Conservation (phyloP, 2,797 vertebrate species). For the Acanthurus lineatus region DNA sequence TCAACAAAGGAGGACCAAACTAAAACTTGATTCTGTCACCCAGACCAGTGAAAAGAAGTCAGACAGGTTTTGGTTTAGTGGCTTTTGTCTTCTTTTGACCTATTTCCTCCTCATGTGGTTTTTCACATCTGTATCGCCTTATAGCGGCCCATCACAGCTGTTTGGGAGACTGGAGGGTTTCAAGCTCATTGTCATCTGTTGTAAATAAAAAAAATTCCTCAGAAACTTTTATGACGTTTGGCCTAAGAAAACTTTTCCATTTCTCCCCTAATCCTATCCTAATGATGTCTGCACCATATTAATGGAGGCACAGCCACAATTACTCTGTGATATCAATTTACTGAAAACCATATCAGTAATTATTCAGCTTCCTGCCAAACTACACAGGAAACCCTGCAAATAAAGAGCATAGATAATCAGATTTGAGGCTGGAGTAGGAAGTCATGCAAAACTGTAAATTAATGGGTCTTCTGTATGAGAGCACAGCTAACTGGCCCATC, state of each 20-base stretch:
- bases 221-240: conserved; percentile 2
- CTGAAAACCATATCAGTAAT: conserved; percentile 12
- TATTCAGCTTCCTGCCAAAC: conserved; percentile 34
- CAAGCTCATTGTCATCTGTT: conserved; percentile 9
- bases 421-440: conserved; percentile 30
- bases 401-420: conserved; percentile 26
- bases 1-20: neutral
- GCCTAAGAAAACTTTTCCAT: neutral
- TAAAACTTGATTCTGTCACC: neutral
- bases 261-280: neutral
- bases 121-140: neutral
- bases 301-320: neutral
- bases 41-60: neutral
- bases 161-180: neutral
- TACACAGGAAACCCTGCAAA: conserved; percentile 25
- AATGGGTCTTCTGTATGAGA: conserved; percentile 26
- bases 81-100: neutral
- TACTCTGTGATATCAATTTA: conserved; percentile 33
- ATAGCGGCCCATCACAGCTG: neutral
- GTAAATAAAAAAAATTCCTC: neutral
- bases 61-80: neutral
- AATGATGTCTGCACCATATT: conserved; percentile 4
- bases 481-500: conserved; percentile 26
- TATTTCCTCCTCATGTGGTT: neutral
- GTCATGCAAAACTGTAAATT: conserved; percentile 30